These are phyloP conservation scores for Dicroscelio sp. DNA, from an alignment of 2,888 invertebrate species.

Conservation along the genomic window DNA sequence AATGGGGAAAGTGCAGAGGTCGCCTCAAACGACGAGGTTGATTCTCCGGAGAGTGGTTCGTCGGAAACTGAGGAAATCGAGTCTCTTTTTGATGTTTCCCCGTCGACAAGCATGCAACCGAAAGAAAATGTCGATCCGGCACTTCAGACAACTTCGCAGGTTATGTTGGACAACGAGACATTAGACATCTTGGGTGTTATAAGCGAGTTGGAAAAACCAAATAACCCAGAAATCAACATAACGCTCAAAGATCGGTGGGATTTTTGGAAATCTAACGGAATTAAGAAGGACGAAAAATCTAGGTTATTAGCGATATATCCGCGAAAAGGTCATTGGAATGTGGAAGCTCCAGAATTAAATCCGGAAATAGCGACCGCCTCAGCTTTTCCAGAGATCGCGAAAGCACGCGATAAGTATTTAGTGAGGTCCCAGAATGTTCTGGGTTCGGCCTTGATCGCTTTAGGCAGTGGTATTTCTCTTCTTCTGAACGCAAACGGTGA, in stretches of 20 bases:
- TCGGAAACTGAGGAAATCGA: neutral
- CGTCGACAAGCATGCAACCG: no score
- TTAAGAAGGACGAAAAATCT: neutral
- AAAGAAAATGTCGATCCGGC: neutral
- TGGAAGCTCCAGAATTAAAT: neutral
- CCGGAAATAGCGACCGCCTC: neutral
- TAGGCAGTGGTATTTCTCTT: neutral
- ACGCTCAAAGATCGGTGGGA: neutral
- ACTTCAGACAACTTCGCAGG: no score
- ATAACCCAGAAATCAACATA: neutral
- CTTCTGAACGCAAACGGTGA: neutral
- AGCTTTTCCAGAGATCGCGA: neutral
- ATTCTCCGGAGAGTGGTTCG: neutral
- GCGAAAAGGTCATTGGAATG: neutral
- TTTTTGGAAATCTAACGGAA: neutral
- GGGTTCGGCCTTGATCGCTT: neutral
- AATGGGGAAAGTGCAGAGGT: neutral
- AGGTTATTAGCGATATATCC: neutral
- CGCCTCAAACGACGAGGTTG: neutral
- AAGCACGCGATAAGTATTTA: neutral
- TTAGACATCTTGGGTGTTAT: neutral
- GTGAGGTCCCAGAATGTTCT: neutral
- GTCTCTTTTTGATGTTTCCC: no score
- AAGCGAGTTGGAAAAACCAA: neutral
- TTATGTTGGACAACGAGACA: slow-evolving; percentile 2